phyloP scores from a whole-genome alignment of 2,113 vertebrate species.

The Athene noctua region DNA sequence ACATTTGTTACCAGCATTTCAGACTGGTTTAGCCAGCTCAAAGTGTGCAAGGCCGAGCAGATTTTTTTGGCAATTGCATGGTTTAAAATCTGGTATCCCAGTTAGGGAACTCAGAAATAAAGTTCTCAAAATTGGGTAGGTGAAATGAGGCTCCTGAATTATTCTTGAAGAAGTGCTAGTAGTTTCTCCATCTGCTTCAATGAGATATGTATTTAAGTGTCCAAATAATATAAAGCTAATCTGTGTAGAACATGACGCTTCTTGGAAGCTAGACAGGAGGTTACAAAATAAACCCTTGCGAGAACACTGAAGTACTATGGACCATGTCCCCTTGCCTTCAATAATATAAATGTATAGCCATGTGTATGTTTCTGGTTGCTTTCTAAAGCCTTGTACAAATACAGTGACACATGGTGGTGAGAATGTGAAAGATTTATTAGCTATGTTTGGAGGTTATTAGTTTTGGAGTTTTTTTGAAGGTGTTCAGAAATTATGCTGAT shows the following conservation, averaged over 20 bases:
- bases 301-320: not conserved
- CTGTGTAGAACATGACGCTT: not conserved
- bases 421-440: not conserved
- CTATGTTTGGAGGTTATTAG: not conserved
- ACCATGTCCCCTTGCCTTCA: not conserved
- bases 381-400: not conserved
- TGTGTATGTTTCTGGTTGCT: not conserved
- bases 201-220: not conserved
- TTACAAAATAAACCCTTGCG: not conserved
- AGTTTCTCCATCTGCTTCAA: not conserved
- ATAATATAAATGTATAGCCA: not conserved
- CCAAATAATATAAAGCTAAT: not conserved
- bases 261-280: not conserved
- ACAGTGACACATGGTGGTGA: not conserved
- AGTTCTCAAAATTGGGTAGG: not conserved
- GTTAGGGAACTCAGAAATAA: not conserved
- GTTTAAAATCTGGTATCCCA: not conserved
- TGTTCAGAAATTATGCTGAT: not conserved
- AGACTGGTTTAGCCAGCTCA: not conserved
- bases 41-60: not conserved
- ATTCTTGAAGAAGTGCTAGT: not conserved
- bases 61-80: not conserved
- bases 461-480: not conserved
- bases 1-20: not conserved
- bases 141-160: not conserved